A percentile compares a stretch with the other conserved stretches of the same genome.
These are phyloP conservation scores for Hydractinia symbiolongicarpus DNA, from an alignment of 30 jellyfish, hydroid and myxozoan genomes.

Conservation along the genomic window DNA sequence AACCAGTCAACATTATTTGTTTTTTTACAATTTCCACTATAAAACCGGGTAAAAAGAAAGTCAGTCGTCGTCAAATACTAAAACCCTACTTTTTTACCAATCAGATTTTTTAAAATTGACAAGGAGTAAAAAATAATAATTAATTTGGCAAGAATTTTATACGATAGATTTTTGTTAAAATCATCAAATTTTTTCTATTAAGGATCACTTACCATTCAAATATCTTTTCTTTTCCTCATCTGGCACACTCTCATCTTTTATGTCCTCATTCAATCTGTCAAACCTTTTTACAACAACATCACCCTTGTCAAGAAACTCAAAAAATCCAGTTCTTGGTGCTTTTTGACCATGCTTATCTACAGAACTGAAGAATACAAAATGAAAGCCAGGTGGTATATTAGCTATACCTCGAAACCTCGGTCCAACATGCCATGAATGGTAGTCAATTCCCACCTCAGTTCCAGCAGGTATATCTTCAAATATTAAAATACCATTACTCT, in stretches of 20 bases:
- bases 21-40: too few species aligned
- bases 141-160: background rate
- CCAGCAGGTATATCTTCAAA: slow-evolving; percentile 62
- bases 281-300: slow-evolving; percentile 16
- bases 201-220: background rate
- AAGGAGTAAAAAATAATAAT: background rate
- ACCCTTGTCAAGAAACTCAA: slow-evolving; percentile 23
- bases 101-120: too few species aligned
- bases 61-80: too few species aligned
- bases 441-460: slow-evolving; percentile 85
- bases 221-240: slow-evolving; percentile 25
- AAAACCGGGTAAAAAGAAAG: too few species aligned
- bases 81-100: too few species aligned
- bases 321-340: slow-evolving; percentile 72
- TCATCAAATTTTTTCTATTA: background rate
- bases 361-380: slow-evolving; percentile 57
- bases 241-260: background rate
- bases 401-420: slow-evolving; percentile 64
- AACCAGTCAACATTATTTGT: too few species aligned
- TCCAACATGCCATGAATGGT: slow-evolving; percentile 82
- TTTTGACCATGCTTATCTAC: slow-evolving; percentile 45
- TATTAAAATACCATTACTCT: slow-evolving; percentile 30
- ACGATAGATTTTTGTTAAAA: background rate
- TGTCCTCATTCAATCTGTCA: slow-evolving; percentile 23
- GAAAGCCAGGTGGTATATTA: slow-evolving; percentile 79